Conservation (phyloP, 2,797 vertebrate genomes). For the Pseudochirops corinnae region DNA sequence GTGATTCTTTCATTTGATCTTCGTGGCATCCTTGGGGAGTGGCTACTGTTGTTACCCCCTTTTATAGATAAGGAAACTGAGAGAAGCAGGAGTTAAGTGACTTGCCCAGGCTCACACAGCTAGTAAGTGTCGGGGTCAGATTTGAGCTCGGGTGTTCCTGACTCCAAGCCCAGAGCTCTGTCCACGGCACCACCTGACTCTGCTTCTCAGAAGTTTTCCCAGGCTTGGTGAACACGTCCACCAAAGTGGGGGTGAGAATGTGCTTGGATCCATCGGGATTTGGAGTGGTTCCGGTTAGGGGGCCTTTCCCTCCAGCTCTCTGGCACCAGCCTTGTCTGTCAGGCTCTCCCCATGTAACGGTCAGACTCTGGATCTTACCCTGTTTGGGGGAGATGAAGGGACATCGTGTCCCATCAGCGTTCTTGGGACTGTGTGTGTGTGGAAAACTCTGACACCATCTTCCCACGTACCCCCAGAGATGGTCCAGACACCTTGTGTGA, state of each 20-base stretch:
- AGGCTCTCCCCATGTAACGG: not conserved
- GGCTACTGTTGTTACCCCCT: not conserved
- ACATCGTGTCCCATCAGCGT: not conserved
- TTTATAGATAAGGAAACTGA: not conserved
- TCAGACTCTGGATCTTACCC: not conserved
- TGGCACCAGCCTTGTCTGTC: not conserved
- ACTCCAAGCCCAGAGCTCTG: not conserved
- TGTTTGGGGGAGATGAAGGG: not conserved
- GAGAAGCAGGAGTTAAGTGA: not conserved
- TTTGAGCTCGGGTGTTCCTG: not conserved
- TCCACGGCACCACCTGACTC: not conserved
- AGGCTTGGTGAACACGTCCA: not conserved
- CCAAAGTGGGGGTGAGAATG: not conserved
- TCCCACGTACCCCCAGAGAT: not conserved
- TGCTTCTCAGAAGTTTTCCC: not conserved
- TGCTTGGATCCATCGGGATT: not conserved
- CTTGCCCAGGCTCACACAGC: not conserved
- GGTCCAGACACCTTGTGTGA: conserved; percentile 43
- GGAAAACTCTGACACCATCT: not conserved
- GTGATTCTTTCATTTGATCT: too few species aligned
- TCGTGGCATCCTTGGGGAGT: not conserved
- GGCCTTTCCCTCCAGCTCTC: not conserved
- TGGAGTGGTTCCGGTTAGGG: not conserved
- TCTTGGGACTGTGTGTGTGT: not conserved
- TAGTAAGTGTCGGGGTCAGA: not conserved